phyloP scores from a whole-genome alignment of 2,888 invertebrate genomes.

The Criorhina ranunculi region DNA sequence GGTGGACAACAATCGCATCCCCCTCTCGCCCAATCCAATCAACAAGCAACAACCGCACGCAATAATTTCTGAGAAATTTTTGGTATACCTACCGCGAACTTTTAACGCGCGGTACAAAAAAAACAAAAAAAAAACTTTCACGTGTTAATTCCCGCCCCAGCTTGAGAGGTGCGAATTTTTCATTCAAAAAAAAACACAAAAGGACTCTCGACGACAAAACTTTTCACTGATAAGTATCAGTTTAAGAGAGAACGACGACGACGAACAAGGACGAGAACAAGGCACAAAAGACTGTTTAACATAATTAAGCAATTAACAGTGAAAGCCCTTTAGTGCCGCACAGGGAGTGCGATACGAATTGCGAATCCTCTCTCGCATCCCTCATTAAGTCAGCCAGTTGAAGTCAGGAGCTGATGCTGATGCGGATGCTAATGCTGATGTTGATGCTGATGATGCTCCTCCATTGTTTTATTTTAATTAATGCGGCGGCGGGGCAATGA shows the following conservation, averaged over 20 bases:
- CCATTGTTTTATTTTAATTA: slow-evolving; percentile 75
- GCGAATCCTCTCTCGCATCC: slow-evolving; percentile 62
- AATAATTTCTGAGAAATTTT: slow-evolving; percentile 47
- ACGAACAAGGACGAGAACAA: slow-evolving; percentile 62
- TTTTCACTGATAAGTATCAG: slow-evolving; percentile 71
- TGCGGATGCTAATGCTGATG: too few species aligned
- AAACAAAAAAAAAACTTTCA: too few species aligned
- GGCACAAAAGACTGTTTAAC: slow-evolving; percentile 78
- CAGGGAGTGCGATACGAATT: slow-evolving; percentile 58
- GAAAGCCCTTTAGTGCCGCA: slow-evolving; percentile 77
- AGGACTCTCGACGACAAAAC: slow-evolving; percentile 56
- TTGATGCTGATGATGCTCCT: slow-evolving; percentile 21
- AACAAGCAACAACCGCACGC: slow-evolving; percentile 14
- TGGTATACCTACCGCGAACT: slow-evolving; percentile 49
- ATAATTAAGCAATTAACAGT: slow-evolving; percentile 80
- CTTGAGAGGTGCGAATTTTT: slow-evolving; percentile 2
- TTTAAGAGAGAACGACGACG: slow-evolving; percentile 47
- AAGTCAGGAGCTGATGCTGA: slow-evolving; percentile 51
- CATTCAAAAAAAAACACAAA: slow-evolving; percentile 4
- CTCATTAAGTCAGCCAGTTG: slow-evolving; percentile 66
- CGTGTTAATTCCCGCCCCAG: slow-evolving; percentile 9
- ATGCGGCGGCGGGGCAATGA: slow-evolving; percentile 49
- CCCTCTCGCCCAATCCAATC: background rate
- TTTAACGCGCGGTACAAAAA: slow-evolving; percentile 42
- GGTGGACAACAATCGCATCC: slow-evolving; percentile 31